These are phyloP conservation scores for Vidua chalybeata DNA, from an alignment of 2,113 vertebrate genomes.

Conservation along the genomic window DNA sequence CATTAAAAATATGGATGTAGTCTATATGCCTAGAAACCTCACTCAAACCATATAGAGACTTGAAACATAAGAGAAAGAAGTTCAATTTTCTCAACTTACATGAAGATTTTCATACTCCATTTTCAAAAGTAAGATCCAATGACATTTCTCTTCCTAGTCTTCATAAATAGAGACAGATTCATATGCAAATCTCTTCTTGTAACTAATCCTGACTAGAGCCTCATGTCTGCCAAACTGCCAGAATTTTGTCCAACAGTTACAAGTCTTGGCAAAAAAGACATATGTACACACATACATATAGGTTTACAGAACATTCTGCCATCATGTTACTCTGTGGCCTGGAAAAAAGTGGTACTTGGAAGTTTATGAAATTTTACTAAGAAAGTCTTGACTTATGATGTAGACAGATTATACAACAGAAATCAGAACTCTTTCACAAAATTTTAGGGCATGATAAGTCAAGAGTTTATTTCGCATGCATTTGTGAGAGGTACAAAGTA, in stretches of 20 bases:
- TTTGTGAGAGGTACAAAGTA: not conserved
- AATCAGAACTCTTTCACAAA: not conserved
- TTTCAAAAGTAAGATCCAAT: constrained; percentile 6
- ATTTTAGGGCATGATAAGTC: not conserved
- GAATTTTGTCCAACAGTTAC: not conserved
- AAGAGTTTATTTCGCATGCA: not conserved
- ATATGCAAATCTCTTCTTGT: constrained; percentile 13
- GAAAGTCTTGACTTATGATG: not conserved
- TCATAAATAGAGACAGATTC: constrained; percentile 8
- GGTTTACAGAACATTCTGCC: constrained; percentile 25
- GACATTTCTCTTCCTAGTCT: not conserved
- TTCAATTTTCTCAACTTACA: not conserved
- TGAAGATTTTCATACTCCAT: not conserved
- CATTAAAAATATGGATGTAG: not conserved
- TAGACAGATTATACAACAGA: not conserved
- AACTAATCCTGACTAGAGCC: not conserved
- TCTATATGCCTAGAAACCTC: not conserved
- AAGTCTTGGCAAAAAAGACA: not conserved
- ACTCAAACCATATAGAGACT: not conserved
- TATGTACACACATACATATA: not conserved
- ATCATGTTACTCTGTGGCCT: not conserved
- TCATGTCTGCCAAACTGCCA: constrained; percentile 22
- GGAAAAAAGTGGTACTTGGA: not conserved
- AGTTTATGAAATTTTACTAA: not conserved
- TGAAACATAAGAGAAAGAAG: not conserved